Base-by-base conservation (phyloP, 2,888 invertebrate species). In the Fragum sueziense region DNA sequence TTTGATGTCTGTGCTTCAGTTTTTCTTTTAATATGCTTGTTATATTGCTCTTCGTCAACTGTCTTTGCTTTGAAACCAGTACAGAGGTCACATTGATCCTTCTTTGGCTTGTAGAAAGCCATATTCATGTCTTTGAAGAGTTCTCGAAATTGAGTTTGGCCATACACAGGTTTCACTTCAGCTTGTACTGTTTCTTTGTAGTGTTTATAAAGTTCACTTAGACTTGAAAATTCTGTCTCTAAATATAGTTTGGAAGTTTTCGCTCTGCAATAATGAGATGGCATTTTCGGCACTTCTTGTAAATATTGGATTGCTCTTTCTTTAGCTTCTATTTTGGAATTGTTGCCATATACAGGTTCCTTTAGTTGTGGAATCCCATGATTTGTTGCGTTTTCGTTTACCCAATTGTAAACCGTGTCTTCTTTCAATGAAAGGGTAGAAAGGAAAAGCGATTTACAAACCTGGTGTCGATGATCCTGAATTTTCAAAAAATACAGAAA, bases 1-100 rank as follows among this genome's bases (percentile, higher is more conserved):
- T 85, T 85, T 41, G 74, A 72, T 22, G 37, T 27, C 29, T 75
- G 14, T 17, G 82, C 83, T 52, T 70, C 74, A 17, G 52, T 57
- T 62, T 81, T 83, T 34, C 65, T 31, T 29, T 52, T 59, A 4
- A 81, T 82, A 37, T 84, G 82, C 31, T 68, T 22, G 9, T 59
- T 62, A 51, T 85, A 83, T 17, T 41, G 41, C 22, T 80, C 86
- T 37, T 83, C 74, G 20, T 22, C 59, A 22, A 84, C 59, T 62
- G 70, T 85, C 20, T 72, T 72, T n/a, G 75, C 34, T 52, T 82
- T 72, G 59, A 70, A 67, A 2, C 68, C 79, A 74, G 72, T 71
- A 51, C 83, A 84, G 54, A 70, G 54, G 68, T 85, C 81, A 72
- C 81, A 82, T 25, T 77, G 79, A 68, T 85, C 82, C 47, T 82